phyloP scores from a whole-genome alignment of 2,113 vertebrate species.

The Carollia perspicillata region DNA sequence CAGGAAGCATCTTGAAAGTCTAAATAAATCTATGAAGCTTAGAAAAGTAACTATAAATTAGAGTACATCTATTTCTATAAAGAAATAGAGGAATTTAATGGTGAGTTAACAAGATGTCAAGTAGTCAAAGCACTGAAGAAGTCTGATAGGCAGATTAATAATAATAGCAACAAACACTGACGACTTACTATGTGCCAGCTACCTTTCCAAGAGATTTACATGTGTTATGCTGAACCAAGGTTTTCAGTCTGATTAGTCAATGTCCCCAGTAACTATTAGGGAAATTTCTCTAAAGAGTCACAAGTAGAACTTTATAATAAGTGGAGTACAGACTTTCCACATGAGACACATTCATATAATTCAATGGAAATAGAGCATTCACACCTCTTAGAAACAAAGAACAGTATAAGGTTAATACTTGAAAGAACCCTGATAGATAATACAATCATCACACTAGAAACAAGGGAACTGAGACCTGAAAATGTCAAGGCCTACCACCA shows the following conservation, averaged over 20 bases:
- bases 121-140: neutral
- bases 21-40: conserved; percentile 3
- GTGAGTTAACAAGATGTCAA: conserved; percentile 14
- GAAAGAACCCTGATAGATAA: neutral
- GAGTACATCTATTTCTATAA: neutral
- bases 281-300: neutral
- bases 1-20: conserved; percentile 8
- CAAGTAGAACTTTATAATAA: neutral
- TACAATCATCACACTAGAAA: neutral
- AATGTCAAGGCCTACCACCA: neutral
- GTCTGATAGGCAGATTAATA: neutral
- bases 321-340: neutral
- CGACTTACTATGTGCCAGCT: neutral
- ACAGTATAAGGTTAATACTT: neutral
- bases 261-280: neutral
- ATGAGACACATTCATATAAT: neutral
- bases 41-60: conserved; percentile 10
- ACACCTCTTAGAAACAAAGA: conserved; percentile 1
- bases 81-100: neutral
- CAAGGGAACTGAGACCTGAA: neutral
- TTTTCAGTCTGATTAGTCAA: conserved; percentile 11
- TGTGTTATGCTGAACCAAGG: neutral
- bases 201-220: neutral
- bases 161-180: neutral
- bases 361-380: neutral